Evolutionary conservation across 1,140 invertebrate genomes (phyloP).

Genomic region (Leguminivora glycinivorella): DNA sequence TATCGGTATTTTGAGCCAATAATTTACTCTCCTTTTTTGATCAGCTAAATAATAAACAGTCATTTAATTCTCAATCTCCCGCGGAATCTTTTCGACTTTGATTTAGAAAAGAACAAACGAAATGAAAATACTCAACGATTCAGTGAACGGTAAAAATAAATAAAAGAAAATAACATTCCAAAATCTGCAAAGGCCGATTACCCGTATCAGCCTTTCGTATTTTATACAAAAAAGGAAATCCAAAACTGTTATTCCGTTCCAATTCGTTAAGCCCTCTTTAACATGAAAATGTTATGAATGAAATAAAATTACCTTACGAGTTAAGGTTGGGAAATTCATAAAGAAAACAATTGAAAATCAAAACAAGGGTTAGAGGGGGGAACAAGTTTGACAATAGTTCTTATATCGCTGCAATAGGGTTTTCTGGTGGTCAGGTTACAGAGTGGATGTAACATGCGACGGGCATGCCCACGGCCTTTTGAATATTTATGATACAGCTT

Average conservation of each 20-base stretch:
- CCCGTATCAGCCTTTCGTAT: conserved; percentile 7
- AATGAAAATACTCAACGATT: background rate
- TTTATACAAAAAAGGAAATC: background rate
- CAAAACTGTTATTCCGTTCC: background rate
- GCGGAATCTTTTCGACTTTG: background rate
- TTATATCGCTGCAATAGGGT: no score
- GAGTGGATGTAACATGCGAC: conserved; percentile 37
- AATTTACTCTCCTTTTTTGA: no score
- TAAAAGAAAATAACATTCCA: background rate
- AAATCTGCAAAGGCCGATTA: background rate
- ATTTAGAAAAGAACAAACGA: background rate
- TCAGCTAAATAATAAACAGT: no score
- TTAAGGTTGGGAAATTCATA: background rate
- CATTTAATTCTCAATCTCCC: no score
- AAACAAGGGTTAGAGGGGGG: conserved; percentile 8
- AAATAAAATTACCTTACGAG: conserved; percentile 9
- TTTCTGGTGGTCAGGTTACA: no score
- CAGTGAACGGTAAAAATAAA: conserved; percentile 1
- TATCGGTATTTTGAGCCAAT: no score
- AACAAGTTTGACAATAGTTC: no score
- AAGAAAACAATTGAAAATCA: conserved; percentile 13
- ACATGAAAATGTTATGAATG: conserved; percentile 13
- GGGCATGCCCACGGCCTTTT: conserved; percentile 44
- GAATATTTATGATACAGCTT: conserved; percentile 52
- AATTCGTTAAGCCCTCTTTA: conserved; percentile 19